These are phyloP conservation scores for Rhinella marina DNA, from an alignment of 2,797 vertebrate species.

Conservation along the genomic window DNA sequence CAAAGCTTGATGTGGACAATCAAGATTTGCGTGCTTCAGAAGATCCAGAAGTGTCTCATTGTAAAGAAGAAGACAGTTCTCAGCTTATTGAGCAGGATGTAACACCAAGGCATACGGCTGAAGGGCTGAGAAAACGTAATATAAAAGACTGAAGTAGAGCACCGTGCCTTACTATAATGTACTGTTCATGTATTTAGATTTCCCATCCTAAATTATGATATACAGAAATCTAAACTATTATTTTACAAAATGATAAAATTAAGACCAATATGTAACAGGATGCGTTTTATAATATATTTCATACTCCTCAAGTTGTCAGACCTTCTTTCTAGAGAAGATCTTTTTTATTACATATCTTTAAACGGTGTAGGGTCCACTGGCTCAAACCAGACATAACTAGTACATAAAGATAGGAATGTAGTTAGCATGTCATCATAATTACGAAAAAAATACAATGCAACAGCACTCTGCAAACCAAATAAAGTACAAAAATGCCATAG, in stretches of 20 bases:
- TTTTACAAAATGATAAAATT: conserved; percentile 1
- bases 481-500: too few species aligned
- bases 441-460: too few species aligned
- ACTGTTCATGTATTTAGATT: background rate
- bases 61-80: conserved; percentile 3
- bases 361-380: too few species aligned
- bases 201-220: background rate
- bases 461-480: too few species aligned
- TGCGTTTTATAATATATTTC: background rate
- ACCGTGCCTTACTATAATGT: background rate
- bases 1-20: conserved; percentile 45
- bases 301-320: too few species aligned
- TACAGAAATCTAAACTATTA: background rate
- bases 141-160: conserved; percentile 71
- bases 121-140: conserved; percentile 79
- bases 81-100: background rate
- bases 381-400: too few species aligned
- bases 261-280: background rate
- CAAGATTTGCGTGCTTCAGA: background rate
- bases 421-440: too few species aligned
- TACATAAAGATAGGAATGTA: too few species aligned
- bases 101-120: conserved; percentile 58
- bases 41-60: background rate
- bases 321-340: too few species aligned
- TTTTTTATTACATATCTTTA: too few species aligned